These are phyloP conservation scores for Drosophila gunungcola DNA, from an alignment of 1,140 invertebrate species.

Conservation along the genomic window DNA sequence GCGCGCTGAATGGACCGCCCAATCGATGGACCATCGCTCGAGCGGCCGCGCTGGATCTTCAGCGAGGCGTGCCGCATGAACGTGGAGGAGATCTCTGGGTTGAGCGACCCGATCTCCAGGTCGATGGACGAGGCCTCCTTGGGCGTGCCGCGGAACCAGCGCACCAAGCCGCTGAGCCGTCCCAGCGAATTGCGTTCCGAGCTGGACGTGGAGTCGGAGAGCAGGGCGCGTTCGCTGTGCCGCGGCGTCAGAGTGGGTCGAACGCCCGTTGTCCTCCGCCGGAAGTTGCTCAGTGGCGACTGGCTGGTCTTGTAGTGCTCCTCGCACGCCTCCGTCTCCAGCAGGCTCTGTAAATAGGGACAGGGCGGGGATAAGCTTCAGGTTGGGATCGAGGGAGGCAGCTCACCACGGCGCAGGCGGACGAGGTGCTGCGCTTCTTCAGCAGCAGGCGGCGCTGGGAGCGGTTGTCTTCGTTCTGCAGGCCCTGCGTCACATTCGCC, in stretches of 20 bases:
- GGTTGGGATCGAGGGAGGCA: background rate
- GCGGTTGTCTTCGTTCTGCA: slow-evolving; percentile 87
- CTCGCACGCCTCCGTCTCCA: slow-evolving; percentile 91
- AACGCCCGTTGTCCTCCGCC: slow-evolving; percentile 87
- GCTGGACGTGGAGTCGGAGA: slow-evolving; percentile 84
- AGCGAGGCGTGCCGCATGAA: slow-evolving; percentile 85
- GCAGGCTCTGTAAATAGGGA: slow-evolving; percentile 87
- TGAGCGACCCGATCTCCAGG: slow-evolving; percentile 86
- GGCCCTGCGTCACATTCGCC: slow-evolving; percentile 71
- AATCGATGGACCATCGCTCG: slow-evolving; percentile 84
- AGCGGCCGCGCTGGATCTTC: slow-evolving; percentile 83
- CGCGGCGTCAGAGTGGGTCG: slow-evolving; percentile 91
- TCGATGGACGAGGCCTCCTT: slow-evolving; percentile 85
- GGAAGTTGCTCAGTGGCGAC: slow-evolving; percentile 90
- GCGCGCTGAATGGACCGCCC: slow-evolving; percentile 91
- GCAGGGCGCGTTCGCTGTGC: slow-evolving; percentile 90
- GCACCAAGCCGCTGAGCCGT: slow-evolving; percentile 88
- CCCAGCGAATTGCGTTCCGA: slow-evolving; percentile 84
- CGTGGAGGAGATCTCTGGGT: slow-evolving; percentile 84
- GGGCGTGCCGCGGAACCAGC: slow-evolving; percentile 87
- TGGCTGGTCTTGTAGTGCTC: slow-evolving; percentile 90
- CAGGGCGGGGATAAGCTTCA: slow-evolving; percentile 26
- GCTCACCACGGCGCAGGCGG: slow-evolving; percentile 92
- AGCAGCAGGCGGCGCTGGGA: slow-evolving; percentile 92
- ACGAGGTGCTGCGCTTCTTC: slow-evolving; percentile 94